A percentile compares a stretch with the other conserved stretches of the same genome.
Evolutionary conservation across 2,888 invertebrate species (phyloP).

Genomic region (Hylaea fasciaria): DNA sequence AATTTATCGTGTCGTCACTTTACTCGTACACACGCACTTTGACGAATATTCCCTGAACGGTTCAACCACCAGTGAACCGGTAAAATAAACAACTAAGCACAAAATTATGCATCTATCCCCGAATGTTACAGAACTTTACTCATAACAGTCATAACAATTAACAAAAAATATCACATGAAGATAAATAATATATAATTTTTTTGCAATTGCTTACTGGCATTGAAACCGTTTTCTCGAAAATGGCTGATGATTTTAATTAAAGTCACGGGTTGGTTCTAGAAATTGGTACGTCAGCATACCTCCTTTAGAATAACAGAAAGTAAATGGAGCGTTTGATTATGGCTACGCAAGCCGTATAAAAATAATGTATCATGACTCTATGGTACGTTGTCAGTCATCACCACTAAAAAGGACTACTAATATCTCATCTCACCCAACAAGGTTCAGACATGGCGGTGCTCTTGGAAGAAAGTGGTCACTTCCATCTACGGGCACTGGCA

Average conservation of each 20-base stretch:
- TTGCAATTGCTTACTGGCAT: too few relatives aligned
- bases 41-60: constrained; percentile 50
- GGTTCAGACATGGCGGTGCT: constrained; percentile 4
- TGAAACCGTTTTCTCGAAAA: too few relatives aligned
- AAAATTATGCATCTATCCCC: not conserved
- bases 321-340: too few relatives aligned
- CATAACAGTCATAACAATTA: too few relatives aligned
- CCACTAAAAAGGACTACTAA: constrained; percentile 9
- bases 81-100: not conserved
- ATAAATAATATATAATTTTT: too few relatives aligned
- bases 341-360: too few relatives aligned
- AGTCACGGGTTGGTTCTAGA: too few relatives aligned
- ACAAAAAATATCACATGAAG: too few relatives aligned
- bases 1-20: constrained; percentile 59
- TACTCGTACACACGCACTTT: constrained; percentile 43
- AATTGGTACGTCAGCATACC: too few relatives aligned
- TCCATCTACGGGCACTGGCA: constrained; percentile 37
- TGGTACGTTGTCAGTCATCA: not conserved
- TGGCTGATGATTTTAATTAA: too few relatives aligned
- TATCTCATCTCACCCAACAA: constrained; percentile 1
- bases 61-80: constrained; percentile 14
- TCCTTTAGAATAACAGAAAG: too few relatives aligned
- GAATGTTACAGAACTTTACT: not conserved
- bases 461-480: constrained; percentile 38
- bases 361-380: not conserved